Percentiles rank a stretch among this genome's conserved stretches.
phyloP scores from a whole-genome alignment of 1,140 invertebrate species.

The Ostrea edulis region DNA sequence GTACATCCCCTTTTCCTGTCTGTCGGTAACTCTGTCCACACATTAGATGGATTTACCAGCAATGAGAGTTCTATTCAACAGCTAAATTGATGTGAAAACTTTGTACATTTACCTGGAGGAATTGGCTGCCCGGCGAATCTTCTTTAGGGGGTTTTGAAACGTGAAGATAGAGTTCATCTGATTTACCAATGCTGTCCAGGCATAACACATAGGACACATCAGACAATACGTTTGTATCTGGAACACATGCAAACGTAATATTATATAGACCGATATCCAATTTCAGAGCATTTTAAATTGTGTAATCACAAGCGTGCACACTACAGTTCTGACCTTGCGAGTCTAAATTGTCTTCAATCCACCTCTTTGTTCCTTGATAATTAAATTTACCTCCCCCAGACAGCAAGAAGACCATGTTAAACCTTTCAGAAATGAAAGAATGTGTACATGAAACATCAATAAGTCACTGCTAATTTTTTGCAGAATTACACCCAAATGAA shows the following conservation, averaged over 20 bases:
- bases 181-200: slow-evolving; percentile 90
- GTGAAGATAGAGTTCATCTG: slow-evolving; percentile 89
- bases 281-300: too few species aligned
- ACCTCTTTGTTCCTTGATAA: slow-evolving; percentile 97
- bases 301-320: too few species aligned
- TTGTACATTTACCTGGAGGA: slow-evolving; percentile 83
- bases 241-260: slow-evolving; percentile 44
- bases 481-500: not conserved
- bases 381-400: slow-evolving; percentile 96
- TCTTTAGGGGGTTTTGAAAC: slow-evolving; percentile 97
- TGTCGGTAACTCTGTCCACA: too few species aligned
- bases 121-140: slow-evolving; percentile 86
- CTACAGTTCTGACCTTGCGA: slow-evolving; percentile 84
- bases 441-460: not conserved
- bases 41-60: too few species aligned
- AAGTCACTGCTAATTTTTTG: not conserved
- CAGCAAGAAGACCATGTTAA: slow-evolving; percentile 94
- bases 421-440: slow-evolving; percentile 72
- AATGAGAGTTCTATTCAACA: too few species aligned
- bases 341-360: slow-evolving; percentile 96
- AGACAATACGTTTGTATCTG: slow-evolving; percentile 82
- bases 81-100: too few species aligned
- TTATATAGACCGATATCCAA: too few species aligned
- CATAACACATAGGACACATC: slow-evolving; percentile 93
- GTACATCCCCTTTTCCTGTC: too few species aligned